phyloP scores from a whole-genome alignment of 1,140 invertebrate species.

The Achroia grisella region DNA sequence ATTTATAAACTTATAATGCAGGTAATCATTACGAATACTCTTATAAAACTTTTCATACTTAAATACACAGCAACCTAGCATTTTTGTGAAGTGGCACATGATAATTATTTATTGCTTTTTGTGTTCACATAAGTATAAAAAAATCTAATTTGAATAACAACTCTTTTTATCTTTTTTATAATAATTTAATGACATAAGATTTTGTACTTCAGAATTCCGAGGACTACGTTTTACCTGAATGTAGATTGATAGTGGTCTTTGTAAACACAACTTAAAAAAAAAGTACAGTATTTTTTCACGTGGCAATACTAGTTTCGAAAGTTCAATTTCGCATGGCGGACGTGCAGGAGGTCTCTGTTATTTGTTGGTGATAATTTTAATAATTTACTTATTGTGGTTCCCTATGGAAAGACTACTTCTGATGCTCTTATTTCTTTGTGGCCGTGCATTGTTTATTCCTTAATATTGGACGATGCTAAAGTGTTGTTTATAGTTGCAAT shows the following conservation, averaged over 20 bases:
- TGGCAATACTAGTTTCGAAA: conserved; percentile 68
- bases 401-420: conserved; percentile 68
- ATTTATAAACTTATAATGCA: too few species aligned
- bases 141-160: too few species aligned
- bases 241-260: conserved; percentile 8
- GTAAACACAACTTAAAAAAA: conserved; percentile 15
- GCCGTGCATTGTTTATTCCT: conserved; percentile 67
- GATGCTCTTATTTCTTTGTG: conserved; percentile 64
- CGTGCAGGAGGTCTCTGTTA: conserved; percentile 66
- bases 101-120: too few species aligned
- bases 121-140: too few species aligned
- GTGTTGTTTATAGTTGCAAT: conserved; percentile 59
- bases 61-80: too few species aligned
- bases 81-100: too few species aligned
- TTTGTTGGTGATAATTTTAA: conserved; percentile 69
- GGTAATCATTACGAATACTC: too few species aligned
- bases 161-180: too few species aligned
- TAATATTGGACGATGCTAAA: conserved; percentile 64
- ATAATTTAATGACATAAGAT: too few species aligned
- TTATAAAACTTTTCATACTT: too few species aligned
- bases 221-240: too few species aligned
- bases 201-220: not conserved
- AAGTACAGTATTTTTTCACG: conserved; percentile 15
- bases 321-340: conserved; percentile 74
- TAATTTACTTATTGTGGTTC: conserved; percentile 61